Evolutionary conservation across 2,888 invertebrate species (phyloP).

Genomic region (Stenchaetothrips biformis): DNA sequence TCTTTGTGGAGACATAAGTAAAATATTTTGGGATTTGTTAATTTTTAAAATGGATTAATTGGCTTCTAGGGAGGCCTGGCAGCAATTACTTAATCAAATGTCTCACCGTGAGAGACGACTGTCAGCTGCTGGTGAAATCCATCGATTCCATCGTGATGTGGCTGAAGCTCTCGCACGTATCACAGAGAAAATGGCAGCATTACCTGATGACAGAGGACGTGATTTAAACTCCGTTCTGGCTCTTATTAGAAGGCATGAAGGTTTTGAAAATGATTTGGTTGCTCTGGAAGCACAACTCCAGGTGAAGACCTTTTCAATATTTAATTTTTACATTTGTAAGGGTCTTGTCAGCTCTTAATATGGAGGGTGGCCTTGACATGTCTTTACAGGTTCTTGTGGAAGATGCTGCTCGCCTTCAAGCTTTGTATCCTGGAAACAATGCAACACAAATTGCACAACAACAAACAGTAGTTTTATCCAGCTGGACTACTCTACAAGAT

Average conservation of each 20-base stretch:
- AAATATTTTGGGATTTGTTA: neutral
- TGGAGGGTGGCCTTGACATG: neutral
- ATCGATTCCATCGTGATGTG: constrained; percentile 93
- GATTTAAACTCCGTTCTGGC: constrained; percentile 83
- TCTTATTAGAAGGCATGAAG: constrained; percentile 80
- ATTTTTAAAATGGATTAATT: constrained; percentile 10
- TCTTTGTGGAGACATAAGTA: neutral
- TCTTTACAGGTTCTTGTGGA: constrained; percentile 71
- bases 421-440: constrained; percentile 85
- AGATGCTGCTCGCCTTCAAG: constrained; percentile 82
- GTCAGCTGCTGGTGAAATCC: constrained; percentile 93
- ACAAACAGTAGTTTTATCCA: constrained; percentile 76
- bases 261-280: constrained; percentile 87
- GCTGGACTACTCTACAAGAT: constrained; percentile 82
- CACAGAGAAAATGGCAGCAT: constrained; percentile 80
- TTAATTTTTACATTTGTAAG: constrained; percentile 14
- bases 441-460: constrained; percentile 83
- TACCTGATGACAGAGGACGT: constrained; percentile 73
- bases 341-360: constrained; percentile 11
- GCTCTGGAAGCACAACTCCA: constrained; percentile 88
- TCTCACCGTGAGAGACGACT: constrained; percentile 80
- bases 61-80: constrained; percentile 69
- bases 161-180: constrained; percentile 85
- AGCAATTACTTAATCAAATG: constrained; percentile 78
- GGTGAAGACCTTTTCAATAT: constrained; percentile 44